phyloP scores from a whole-genome alignment of 1,140 invertebrate genomes.

The Drosophila sp. region DNA sequence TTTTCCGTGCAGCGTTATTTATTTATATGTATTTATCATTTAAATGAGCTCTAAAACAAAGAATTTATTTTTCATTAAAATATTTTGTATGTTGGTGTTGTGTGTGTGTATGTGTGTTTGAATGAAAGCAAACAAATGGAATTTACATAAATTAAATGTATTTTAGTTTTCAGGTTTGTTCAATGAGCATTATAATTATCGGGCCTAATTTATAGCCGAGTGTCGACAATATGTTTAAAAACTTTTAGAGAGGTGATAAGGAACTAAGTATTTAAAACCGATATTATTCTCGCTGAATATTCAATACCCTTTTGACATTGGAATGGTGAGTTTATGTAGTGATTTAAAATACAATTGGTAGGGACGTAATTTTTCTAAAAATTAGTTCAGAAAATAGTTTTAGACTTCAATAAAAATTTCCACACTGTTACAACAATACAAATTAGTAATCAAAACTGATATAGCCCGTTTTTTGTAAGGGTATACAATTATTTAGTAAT shows the following conservation, averaged over 20 bases:
- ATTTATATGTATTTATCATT: constrained; percentile 60
- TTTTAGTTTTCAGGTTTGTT: constrained; percentile 25
- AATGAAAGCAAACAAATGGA: constrained; percentile 40
- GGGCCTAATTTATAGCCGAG: constrained; percentile 46
- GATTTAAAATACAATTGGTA: too few species aligned
- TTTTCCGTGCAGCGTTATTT: constrained; percentile 35
- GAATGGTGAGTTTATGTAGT: too few species aligned
- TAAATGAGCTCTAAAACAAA: constrained; percentile 59
- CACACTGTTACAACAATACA: too few species aligned
- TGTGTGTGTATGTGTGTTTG: constrained; percentile 10
- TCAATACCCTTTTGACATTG: not conserved
- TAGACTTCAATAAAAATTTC: too few species aligned
- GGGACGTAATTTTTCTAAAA: too few species aligned
- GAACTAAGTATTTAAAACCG: not conserved
- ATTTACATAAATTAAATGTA: constrained; percentile 60
- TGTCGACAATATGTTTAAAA: constrained; percentile 47
- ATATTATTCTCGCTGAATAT: not conserved
- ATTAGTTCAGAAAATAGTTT: too few species aligned
- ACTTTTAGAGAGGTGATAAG: constrained; percentile 7
- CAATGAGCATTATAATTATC: constrained; percentile 23
- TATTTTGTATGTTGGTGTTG: constrained; percentile 12
- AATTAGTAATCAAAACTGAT: not conserved
- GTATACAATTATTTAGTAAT: not conserved
- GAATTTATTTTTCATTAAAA: constrained; percentile 47
- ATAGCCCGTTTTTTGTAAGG: not conserved